Evolutionary conservation across 2,797 vertebrate genomes (phyloP).

Genomic region (Dromococcyx pavoninus): DNA sequence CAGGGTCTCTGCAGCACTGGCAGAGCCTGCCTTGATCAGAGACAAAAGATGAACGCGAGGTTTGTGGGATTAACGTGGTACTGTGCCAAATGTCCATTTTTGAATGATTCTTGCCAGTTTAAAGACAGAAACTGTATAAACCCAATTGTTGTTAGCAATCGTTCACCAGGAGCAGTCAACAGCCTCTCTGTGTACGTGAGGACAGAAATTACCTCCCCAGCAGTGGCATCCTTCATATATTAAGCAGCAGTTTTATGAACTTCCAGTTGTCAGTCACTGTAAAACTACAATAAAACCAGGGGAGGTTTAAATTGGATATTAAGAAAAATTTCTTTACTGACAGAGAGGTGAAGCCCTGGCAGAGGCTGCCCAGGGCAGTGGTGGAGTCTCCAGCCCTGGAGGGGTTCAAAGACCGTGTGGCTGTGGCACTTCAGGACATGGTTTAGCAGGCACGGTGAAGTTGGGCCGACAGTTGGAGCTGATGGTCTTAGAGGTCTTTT

Average conservation of each 20-base stretch:
- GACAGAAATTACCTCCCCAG: slow-evolving; percentile 51
- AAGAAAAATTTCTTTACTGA: no score
- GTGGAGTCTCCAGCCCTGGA: no score
- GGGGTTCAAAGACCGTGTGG: no score
- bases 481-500: no score
- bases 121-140: slow-evolving; percentile 42
- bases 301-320: no score
- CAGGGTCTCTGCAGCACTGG: slow-evolving; percentile 32
- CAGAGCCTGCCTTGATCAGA: slow-evolving; percentile 11
- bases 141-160: background rate
- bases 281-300: background rate
- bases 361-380: no score
- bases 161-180: slow-evolving; percentile 47
- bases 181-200: slow-evolving; percentile 1
- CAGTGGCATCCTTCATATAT: slow-evolving; percentile 46
- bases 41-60: slow-evolving; percentile 51
- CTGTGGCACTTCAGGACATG: no score
- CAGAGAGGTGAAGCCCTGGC: no score
- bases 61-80: slow-evolving; percentile 31
- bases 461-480: no score
- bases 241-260: background rate
- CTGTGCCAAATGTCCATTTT: slow-evolving; percentile 44
- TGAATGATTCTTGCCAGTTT: slow-evolving; percentile 45
- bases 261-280: slow-evolving; percentile 9
- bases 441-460: no score